Evolutionary conservation across 2,113 vertebrate species (phyloP).

Genomic region (Eulacestoma nigropectus): DNA sequence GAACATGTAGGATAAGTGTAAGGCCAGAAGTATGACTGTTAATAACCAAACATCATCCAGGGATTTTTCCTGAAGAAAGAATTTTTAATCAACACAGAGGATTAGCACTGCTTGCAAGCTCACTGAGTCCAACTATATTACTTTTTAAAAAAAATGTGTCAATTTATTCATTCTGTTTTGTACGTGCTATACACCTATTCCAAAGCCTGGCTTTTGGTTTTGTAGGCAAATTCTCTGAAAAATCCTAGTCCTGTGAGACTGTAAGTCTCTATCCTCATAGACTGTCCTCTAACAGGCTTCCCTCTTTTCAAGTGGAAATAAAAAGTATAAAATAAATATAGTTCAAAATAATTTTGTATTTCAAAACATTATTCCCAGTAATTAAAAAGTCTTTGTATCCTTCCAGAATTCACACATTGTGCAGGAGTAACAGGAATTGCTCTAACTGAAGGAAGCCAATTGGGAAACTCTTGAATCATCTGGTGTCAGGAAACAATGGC

Average conservation of each 20-base stretch:
- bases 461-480: background rate
- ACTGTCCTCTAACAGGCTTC: background rate
- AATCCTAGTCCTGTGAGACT: background rate
- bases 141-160: background rate
- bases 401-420: background rate
- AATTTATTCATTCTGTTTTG: background rate
- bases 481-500: background rate
- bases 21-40: background rate
- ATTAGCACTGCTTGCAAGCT: background rate
- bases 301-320: background rate
- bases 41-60: background rate
- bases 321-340: background rate
- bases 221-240: background rate
- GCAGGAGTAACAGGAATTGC: background rate
- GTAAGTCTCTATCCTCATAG: background rate
- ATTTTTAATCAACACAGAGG: background rate
- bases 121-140: background rate
- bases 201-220: background rate
- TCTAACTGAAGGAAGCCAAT: background rate
- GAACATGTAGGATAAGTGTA: background rate
- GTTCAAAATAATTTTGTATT: background rate
- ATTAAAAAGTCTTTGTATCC: background rate
- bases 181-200: fast-evolving
- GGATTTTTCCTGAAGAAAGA: background rate
- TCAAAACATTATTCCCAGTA: background rate